phyloP scores from a whole-genome alignment of 2,888 invertebrate genomes.

The Dryocosmus kuriphilus region DNA sequence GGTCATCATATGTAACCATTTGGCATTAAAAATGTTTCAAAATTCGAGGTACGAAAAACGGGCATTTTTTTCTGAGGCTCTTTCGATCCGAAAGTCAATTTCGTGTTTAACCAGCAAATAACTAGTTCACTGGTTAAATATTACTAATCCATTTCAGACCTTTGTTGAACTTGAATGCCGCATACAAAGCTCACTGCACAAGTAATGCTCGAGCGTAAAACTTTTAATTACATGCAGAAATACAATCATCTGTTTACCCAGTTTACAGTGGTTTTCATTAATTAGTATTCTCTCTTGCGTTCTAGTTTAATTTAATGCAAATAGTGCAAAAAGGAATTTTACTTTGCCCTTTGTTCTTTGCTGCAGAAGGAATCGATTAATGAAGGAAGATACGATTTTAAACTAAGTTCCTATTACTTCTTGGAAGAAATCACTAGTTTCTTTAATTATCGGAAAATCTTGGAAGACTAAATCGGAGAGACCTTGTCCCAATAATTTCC shows the following conservation, averaged over 20 bases:
- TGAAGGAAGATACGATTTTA: background rate
- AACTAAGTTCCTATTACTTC: background rate
- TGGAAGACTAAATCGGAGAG: background rate
- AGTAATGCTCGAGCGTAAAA: background rate
- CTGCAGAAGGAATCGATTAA: background rate
- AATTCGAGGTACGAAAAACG: no score
- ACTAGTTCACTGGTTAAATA: slow-evolving; percentile 19
- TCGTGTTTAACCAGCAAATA: slow-evolving; percentile 1
- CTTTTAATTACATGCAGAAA: slow-evolving; percentile 30
- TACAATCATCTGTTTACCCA: slow-evolving; percentile 14
- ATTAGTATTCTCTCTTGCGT: slow-evolving; percentile 21
- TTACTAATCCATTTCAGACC: slow-evolving; percentile 10
- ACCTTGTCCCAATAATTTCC: background rate
- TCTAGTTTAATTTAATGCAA: background rate
- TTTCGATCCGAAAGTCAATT: background rate
- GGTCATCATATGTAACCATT: no score
- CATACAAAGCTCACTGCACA: slow-evolving; percentile 15
- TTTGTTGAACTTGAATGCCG: slow-evolving; percentile 27
- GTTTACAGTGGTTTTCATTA: slow-evolving; percentile 18
- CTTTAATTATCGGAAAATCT: slow-evolving; percentile 1
- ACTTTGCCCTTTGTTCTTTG: slow-evolving; percentile 4
- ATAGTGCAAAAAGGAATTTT: background rate
- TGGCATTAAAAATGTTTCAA: no score
- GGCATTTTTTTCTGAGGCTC: no score
- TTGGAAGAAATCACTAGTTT: background rate